These are phyloP conservation scores for Drosophila setifemur DNA, from an alignment of 1,140 invertebrate genomes.

Conservation along the genomic window DNA sequence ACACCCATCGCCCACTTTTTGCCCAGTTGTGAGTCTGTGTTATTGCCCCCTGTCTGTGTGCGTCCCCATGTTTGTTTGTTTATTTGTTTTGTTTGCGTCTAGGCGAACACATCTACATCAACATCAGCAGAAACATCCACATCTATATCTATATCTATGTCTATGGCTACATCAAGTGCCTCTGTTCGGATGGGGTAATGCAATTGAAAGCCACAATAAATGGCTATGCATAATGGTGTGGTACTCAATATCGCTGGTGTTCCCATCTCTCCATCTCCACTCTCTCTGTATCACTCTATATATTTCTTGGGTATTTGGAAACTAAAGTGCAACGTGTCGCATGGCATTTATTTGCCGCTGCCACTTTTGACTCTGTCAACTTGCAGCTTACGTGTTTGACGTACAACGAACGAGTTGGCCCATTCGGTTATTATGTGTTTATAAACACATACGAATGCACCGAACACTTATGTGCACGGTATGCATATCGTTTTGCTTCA, in stretches of 20 bases:
- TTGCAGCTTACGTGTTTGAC: slow-evolving; percentile 51
- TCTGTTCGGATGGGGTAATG: slow-evolving; percentile 35
- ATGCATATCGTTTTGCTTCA: slow-evolving; percentile 12
- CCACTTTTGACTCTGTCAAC: slow-evolving; percentile 19
- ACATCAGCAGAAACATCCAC: not conserved
- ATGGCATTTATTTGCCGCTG: slow-evolving; percentile 40
- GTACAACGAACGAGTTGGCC: slow-evolving; percentile 34
- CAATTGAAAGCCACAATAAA: slow-evolving; percentile 64
- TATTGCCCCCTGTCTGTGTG: slow-evolving; percentile 3
- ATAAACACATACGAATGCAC: slow-evolving; percentile 15
- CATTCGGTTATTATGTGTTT: slow-evolving; percentile 38
- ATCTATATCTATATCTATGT: slow-evolving; percentile 26
- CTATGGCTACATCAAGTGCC: slow-evolving; percentile 27
- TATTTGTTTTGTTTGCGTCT: slow-evolving; percentile 46
- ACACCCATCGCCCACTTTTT: not conserved
- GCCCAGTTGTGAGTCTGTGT: slow-evolving; percentile 16
- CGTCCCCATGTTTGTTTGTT: slow-evolving; percentile 16
- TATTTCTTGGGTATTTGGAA: slow-evolving; percentile 37
- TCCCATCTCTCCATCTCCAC: slow-evolving; percentile 1
- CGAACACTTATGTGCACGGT: not conserved
- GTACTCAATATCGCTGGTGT: slow-evolving; percentile 34
- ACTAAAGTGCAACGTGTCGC: slow-evolving; percentile 49
- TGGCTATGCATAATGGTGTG: slow-evolving; percentile 65
- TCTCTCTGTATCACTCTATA: slow-evolving; percentile 23
- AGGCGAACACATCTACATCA: slow-evolving; percentile 5